Percentiles rank a stretch among this genome's conserved stretches.
Evolutionary conservation across 2,888 invertebrate species (phyloP).

Genomic region (Ischnus inquisitorius): DNA sequence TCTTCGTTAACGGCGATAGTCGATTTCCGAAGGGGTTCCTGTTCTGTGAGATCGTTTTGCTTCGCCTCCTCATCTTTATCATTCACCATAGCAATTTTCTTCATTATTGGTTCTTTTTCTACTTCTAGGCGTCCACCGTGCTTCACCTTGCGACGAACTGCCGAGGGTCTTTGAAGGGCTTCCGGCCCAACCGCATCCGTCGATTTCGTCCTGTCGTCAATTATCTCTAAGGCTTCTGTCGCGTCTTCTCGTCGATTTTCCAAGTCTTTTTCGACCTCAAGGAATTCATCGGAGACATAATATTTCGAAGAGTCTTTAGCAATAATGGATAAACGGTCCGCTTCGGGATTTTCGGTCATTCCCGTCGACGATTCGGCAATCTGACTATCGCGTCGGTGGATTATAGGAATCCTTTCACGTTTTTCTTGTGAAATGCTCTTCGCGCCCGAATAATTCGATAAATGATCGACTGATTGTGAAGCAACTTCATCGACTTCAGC

Average conservation of each 20-base stretch:
- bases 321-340: background rate
- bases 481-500: background rate
- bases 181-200: background rate
- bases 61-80: background rate
- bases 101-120: background rate
- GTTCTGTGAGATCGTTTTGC: background rate
- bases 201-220: background rate
- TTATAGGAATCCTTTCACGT: background rate
- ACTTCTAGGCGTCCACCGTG: background rate
- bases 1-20: background rate
- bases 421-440: background rate
- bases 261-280: background rate
- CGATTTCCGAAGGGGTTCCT: background rate
- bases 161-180: background rate
- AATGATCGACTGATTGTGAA: background rate
- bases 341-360: background rate
- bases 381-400: background rate
- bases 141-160: background rate
- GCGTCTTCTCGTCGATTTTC: background rate
- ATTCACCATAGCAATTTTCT: background rate
- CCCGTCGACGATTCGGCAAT: background rate
- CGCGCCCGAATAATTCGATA: background rate
- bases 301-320: background rate
- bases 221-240: background rate
- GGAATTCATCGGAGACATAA: background rate